Base-by-base conservation (phyloP, 1,140 invertebrate species). In the Trichogramma pretiosum region DNA sequence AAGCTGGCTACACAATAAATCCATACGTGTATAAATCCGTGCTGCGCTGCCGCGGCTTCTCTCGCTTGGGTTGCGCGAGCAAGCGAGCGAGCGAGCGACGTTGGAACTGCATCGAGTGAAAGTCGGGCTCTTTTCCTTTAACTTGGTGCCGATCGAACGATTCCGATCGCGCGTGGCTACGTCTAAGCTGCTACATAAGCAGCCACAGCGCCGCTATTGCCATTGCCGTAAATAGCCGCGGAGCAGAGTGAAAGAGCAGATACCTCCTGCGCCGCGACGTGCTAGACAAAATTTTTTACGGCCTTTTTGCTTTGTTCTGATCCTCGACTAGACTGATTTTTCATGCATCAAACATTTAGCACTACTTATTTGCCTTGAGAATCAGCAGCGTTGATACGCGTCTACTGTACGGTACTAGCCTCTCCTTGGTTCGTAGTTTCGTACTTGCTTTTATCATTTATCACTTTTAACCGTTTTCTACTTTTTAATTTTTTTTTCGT, bases 41-140 rank as follows among this genome's bases (percentile, higher is more conserved):
- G n/a, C n/a, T n/a, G n/a, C n/a, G n/a, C n/a, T n/a, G n/a, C n/a
- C n/a, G n/a, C n/a, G n/a, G n/a, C n/a, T n/a, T n/a, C n/a, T n/a
- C n/a, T n/a, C n/a, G n/a, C n/a, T n/a, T n/a, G n/a, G n/a, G n/a
- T n/a, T n/a, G n/a, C n/a, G n/a, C n/a, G n/a, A n/a, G n/a, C n/a
- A n/a, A n/a, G 35, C 10, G 7, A 1, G 35, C 16, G 16, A 17
- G 18, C 18, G 35, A 37, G 35, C 13, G 7, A 21, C 19, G 8
- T 8, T 7, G 16, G 21, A 11, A 21, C 10, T 18, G 16, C 30
- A 32, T 32, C n/a, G 41, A 44, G 41, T 44, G 41, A 44, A 44
- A 44, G 41, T 44, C 41, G 18, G n/a, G 41, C 41, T 44, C 41
- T 23, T 21, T 22, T 33, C 18, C 18, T 23, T 34, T 44, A 14